phyloP scores from a whole-genome alignment of 2,888 invertebrate species.

The Diabrotica balteata region DNA sequence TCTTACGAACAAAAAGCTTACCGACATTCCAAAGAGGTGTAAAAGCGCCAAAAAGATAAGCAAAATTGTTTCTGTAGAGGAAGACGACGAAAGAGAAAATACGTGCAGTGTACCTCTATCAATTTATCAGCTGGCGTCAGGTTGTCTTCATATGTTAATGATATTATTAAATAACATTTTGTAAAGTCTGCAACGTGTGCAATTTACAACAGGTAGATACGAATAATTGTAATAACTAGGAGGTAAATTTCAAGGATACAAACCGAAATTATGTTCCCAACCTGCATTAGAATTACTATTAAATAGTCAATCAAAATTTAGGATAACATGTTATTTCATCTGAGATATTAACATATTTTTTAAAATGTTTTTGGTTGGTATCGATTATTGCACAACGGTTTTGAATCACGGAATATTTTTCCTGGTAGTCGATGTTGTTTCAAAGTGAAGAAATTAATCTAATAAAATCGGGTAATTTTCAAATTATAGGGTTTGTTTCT shows the following conservation, averaged over 20 bases:
- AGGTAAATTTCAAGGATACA: conserved; percentile 2
- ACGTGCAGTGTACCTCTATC: too few species aligned
- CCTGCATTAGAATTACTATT: conserved; percentile 27
- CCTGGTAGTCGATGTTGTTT: conserved; percentile 20
- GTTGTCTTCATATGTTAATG: too few species aligned
- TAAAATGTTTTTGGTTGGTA: conserved; percentile 17
- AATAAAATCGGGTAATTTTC: conserved; percentile 14
- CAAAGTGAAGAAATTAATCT: background rate
- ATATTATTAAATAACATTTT: too few species aligned
- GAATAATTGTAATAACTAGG: conserved; percentile 7
- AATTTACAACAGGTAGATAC: conserved; percentile 9
- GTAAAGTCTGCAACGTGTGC: background rate
- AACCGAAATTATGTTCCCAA: conserved; percentile 1
- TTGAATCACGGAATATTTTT: conserved; percentile 34
- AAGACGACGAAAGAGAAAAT: too few species aligned
- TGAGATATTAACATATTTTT: conserved; percentile 35
- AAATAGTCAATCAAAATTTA: conserved; percentile 38
- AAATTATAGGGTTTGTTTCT: conserved; percentile 17
- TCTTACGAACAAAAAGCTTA: too few species aligned
- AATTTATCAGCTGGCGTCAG: too few species aligned
- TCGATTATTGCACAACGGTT: conserved; percentile 31
- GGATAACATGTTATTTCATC: conserved; percentile 34
- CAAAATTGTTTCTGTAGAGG: too few species aligned
- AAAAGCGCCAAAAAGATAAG: too few species aligned
- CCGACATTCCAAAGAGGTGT: too few species aligned